A percentile compares a stretch with the other conserved stretches of the same genome.
Evolutionary conservation across 2,888 invertebrate species (phyloP).

Genomic region (Aleiodes testaceus): DNA sequence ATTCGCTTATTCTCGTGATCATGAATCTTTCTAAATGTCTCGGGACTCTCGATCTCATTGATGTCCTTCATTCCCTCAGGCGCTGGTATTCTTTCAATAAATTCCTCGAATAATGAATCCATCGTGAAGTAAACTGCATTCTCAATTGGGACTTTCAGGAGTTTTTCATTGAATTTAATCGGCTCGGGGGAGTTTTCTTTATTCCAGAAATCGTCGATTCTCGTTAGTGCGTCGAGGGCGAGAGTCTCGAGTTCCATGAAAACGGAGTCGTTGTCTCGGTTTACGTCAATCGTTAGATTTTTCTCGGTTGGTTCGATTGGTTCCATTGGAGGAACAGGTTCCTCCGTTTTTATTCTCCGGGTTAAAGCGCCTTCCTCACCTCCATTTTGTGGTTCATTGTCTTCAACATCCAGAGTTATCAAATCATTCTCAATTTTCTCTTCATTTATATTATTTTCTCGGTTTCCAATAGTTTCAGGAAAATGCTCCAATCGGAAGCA

Average conservation of each 20-base stretch:
- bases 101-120: background rate
- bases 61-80: background rate
- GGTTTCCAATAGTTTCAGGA: background rate
- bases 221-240: no score
- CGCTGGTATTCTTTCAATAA: background rate
- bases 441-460: slow-evolving; percentile 3
- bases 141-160: no score
- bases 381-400: background rate
- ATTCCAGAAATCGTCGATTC: no score
- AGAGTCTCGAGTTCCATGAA: no score
- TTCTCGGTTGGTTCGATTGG: slow-evolving; percentile 14
- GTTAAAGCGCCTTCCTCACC: background rate
- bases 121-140: background rate
- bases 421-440: slow-evolving; percentile 14
- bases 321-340: slow-evolving; percentile 7
- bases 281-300: background rate
- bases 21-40: background rate
- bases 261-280: no score
- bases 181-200: no score
- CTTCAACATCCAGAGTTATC: background rate
- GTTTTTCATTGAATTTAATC: no score
- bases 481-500: background rate
- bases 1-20: no score
- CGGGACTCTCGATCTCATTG: background rate
- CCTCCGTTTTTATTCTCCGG: slow-evolving; percentile 34